Base-by-base conservation (phyloP, 37 sponge, comb jelly and placozoan species). In the Aplysina aerophoba region DNA sequence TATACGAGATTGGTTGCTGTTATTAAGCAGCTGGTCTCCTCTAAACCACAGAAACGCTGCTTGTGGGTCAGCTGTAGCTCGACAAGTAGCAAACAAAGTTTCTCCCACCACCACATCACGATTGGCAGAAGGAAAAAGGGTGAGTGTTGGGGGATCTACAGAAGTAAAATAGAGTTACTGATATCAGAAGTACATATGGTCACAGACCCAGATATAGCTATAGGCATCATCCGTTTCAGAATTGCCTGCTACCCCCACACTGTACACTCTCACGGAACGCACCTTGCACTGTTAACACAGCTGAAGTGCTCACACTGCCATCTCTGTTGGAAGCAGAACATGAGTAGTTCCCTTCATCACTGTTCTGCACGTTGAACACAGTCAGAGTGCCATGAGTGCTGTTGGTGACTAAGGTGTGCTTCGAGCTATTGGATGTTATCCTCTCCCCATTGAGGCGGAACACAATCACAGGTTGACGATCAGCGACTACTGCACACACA, bases 271-370 rank as follows among this genome's bases (percentile, higher is more conserved):
- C n/a, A n/a, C n/a, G n/a, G 8, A 44, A 8, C 50, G 6, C 8
- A 44, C 50, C 50, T 44, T 44, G 50, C 50, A 44, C 50, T 11
- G 50, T 11, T 11, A 44, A 8, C 50, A 44, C 8, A 44, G 50
- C 50, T 69, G 31, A 2, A 69, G 31, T 69, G 34, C 71, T 34
- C 17, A 69, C 71, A 34, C 71, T 30, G 28, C 71, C 71, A 69
- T 69, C 13, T 69, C 33, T 69, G 71, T 69, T 69, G 27, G 71
- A n/a, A 17, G 71, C 71, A 30, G 71, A 69, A 69, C 71, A 69
- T 0, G 27, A 5, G 34, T 69, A 69, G 33, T 5, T 69, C 33
- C 71, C 71, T 69, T 35, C 71, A 6, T 69, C 71, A 69, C 71
- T 69, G 1, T 12, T 3, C 34, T 17, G 17, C 6, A 69, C 6